Evolutionary conservation across 2,797 vertebrate genomes (phyloP).

Genomic region (Tympanoctomys barrerae): DNA sequence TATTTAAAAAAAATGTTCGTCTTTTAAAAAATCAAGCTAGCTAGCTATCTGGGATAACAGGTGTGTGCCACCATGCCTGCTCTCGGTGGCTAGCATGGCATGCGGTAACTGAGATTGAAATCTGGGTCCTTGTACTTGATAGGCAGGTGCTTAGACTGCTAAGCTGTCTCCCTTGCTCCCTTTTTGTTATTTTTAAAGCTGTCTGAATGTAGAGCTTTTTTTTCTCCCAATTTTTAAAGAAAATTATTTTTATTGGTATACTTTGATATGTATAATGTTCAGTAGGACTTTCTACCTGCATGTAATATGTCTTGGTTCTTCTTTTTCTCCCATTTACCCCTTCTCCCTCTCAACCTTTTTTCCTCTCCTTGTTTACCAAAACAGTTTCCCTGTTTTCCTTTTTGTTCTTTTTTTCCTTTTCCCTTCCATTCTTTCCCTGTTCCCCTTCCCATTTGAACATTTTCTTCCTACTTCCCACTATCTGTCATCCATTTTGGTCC

Average conservation of each 20-base stretch:
- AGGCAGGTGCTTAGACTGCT: no score
- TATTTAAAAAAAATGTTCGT: no score
- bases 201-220: neutral
- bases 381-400: neutral
- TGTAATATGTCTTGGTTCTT: neutral
- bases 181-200: slow-evolving; percentile 36
- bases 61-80: no score
- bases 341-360: neutral
- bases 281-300: neutral
- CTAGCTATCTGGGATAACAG: no score
- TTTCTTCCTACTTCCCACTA: neutral
- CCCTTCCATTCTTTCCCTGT: neutral
- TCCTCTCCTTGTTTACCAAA: neutral
- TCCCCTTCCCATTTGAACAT: neutral
- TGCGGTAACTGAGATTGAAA: no score
- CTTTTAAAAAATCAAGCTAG: no score
- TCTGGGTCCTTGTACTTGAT: no score
- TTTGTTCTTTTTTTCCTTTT: neutral
- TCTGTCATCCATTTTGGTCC: neutral
- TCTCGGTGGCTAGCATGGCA: no score
- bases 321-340: neutral
- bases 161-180: neutral
- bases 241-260: neutral
- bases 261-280: neutral
- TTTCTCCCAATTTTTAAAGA: neutral